These are phyloP conservation scores for Spodoptera littoralis DNA, from an alignment of 2,888 invertebrate species.

Conservation along the genomic window DNA sequence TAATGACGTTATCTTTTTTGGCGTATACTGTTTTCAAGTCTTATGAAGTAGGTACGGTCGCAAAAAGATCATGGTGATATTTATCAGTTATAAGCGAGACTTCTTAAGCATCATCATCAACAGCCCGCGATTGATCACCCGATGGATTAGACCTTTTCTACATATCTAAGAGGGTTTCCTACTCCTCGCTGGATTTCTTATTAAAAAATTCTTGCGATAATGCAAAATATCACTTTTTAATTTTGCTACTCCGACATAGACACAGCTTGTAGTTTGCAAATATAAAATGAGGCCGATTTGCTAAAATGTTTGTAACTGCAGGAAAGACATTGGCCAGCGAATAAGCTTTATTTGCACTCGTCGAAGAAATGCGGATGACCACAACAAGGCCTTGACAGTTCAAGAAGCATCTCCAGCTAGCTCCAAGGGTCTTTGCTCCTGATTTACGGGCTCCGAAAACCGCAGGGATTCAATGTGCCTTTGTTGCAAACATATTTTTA, in stretches of 20 bases:
- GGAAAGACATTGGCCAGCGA: slow-evolving; percentile 53
- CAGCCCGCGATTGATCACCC: too few relatives aligned
- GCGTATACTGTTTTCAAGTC: too few relatives aligned
- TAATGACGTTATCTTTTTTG: too few relatives aligned
- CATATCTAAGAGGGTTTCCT: too few relatives aligned
- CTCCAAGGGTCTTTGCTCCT: slow-evolving; percentile 82
- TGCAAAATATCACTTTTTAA: too few relatives aligned
- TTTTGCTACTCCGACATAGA: too few relatives aligned
- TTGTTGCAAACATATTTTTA: slow-evolving; percentile 84
- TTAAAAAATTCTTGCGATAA: too few relatives aligned
- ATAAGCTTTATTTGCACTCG: slow-evolving; percentile 71
- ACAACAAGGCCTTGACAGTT: slow-evolving; percentile 84
- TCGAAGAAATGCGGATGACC: slow-evolving; percentile 76
- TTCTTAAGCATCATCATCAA: too few relatives aligned
- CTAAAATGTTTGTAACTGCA: slow-evolving; percentile 12
- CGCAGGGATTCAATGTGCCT: slow-evolving; percentile 86
- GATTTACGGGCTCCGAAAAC: slow-evolving; percentile 86
- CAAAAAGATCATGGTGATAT: background rate
- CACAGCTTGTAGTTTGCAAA: too few relatives aligned
- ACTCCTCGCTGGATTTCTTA: too few relatives aligned
- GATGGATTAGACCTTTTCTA: too few relatives aligned
- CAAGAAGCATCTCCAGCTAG: slow-evolving; percentile 80
- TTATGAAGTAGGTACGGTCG: too few relatives aligned
- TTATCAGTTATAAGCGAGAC: background rate
- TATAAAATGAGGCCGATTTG: background rate